Percentiles rank a stretch among this genome's conserved stretches.
These are phyloP conservation scores for Lutraria rhynchaena DNA, from an alignment of 1,140 invertebrate species.

Conservation along the genomic window DNA sequence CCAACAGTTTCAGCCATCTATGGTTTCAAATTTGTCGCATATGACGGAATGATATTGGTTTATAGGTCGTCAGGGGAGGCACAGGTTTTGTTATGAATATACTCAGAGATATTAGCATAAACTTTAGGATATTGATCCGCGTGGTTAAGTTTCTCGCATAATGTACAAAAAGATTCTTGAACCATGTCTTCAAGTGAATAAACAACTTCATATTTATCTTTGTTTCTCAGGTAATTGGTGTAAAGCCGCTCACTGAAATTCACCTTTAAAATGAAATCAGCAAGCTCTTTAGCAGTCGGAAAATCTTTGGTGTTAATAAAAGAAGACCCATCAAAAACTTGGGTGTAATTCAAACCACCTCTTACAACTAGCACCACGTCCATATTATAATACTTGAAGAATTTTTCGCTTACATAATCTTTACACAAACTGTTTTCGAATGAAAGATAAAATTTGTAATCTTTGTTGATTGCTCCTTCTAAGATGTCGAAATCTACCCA, in stretches of 20 bases:
- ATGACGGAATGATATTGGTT: too few relatives aligned
- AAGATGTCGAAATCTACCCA: background rate
- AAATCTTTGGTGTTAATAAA: slow-evolving; percentile 26
- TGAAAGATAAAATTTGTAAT: too few relatives aligned
- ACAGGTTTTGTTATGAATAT: slow-evolving; percentile 9
- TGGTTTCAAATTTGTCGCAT: too few relatives aligned
- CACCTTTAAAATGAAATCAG: slow-evolving; percentile 1
- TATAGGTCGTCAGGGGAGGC: too few relatives aligned
- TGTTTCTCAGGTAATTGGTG: background rate
- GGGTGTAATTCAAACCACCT: background rate
- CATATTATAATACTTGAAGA: slow-evolving; percentile 85
- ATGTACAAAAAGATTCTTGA: background rate
- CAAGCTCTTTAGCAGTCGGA: background rate
- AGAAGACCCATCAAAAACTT: background rate
- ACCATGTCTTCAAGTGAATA: background rate
- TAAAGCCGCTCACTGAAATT: background rate
- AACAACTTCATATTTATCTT: slow-evolving; percentile 15
- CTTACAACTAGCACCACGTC: slow-evolving; percentile 4
- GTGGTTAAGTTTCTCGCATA: slow-evolving; percentile 11
- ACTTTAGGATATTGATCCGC: slow-evolving; percentile 2
- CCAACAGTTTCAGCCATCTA: too few relatives aligned
- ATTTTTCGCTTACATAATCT: slow-evolving; percentile 98
- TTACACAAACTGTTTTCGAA: slow-evolving; percentile 94
- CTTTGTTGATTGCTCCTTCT: slow-evolving; percentile 21
- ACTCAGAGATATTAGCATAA: background rate